Percentiles rank a stretch among this genome's conserved stretches.
phyloP scores from a whole-genome alignment of 2,888 invertebrate genomes.

The Harpalus rufipes region DNA sequence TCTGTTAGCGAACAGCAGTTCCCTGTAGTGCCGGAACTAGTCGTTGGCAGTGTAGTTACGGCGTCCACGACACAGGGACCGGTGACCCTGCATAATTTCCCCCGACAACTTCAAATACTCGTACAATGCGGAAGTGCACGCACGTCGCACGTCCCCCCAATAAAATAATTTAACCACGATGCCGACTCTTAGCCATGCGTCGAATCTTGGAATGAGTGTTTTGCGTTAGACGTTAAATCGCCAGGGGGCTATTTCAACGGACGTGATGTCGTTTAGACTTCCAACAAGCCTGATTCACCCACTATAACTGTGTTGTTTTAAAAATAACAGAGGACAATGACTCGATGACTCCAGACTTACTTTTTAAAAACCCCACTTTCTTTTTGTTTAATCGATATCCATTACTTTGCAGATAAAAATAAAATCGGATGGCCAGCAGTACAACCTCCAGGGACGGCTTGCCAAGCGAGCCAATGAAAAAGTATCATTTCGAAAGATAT shows the following conservation, averaged over 20 bases:
- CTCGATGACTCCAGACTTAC: slow-evolving; percentile 20
- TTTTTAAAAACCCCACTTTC: neutral
- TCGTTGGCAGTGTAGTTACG: neutral
- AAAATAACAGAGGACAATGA: slow-evolving; percentile 17
- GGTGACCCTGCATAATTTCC: slow-evolving; percentile 55
- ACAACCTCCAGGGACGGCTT: neutral
- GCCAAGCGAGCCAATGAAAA: no score
- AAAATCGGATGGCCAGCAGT: neutral
- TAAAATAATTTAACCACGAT: slow-evolving; percentile 57
- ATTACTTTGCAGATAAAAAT: slow-evolving; percentile 15
- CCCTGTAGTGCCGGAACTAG: slow-evolving; percentile 5
- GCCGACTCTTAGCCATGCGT: slow-evolving; percentile 27
- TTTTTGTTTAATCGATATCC: slow-evolving; percentile 20
- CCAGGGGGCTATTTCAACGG: slow-evolving; percentile 14
- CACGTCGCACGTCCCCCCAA: slow-evolving; percentile 45
- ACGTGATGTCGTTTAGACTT: slow-evolving; percentile 37
- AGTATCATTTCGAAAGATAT: no score
- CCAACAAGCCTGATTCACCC: neutral
- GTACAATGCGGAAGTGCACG: slow-evolving; percentile 29
- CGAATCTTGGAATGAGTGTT: slow-evolving; percentile 56
- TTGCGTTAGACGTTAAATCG: slow-evolving; percentile 45
- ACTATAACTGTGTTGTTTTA: slow-evolving; percentile 28
- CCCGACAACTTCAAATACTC: slow-evolving; percentile 14
- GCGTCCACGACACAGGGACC: slow-evolving; percentile 3
- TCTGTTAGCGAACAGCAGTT: slow-evolving; percentile 40